These are phyloP conservation scores for Gymnocypris eckloni DNA, from an alignment of 2,797 vertebrate species.

Conservation along the genomic window DNA sequence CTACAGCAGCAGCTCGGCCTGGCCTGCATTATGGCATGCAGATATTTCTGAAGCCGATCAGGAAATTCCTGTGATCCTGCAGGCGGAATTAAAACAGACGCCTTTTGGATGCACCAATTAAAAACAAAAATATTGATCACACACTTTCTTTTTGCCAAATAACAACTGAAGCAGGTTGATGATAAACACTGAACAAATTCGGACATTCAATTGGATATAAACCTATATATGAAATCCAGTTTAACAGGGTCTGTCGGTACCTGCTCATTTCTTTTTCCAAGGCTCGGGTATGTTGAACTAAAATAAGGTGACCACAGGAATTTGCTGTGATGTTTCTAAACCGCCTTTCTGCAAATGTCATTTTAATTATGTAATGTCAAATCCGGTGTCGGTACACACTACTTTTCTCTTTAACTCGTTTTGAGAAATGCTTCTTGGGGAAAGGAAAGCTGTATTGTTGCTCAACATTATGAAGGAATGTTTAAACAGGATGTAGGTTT, in stretches of 20 bases:
- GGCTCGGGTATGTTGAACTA: background rate
- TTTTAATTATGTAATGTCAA: constrained; percentile 46
- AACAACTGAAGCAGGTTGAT: background rate
- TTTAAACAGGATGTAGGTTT: constrained; percentile 45
- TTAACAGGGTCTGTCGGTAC: constrained; percentile 19
- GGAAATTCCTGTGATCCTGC: constrained; percentile 11
- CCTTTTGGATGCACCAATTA: background rate
- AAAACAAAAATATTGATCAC: background rate
- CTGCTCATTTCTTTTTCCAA: constrained; percentile 44
- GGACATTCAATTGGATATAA: background rate
- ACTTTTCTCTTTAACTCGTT: constrained; percentile 15
- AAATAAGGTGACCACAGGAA: constrained; percentile 34
- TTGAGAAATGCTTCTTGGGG: constrained; percentile 12
- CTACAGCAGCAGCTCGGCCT: constrained; percentile 2
- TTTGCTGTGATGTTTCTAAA: constrained; percentile 24
- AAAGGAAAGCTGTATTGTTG: constrained; percentile 34
- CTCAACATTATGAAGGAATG: constrained; percentile 34
- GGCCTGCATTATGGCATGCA: background rate
- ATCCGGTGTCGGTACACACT: background rate
- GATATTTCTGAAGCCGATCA: background rate
- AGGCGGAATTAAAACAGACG: background rate
- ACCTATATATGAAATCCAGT: constrained; percentile 18
- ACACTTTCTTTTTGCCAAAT: background rate
- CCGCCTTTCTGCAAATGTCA: constrained; percentile 42
- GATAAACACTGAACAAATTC: constrained; percentile 6